phyloP scores from a whole-genome alignment of 1,140 invertebrate genomes.

The Contarinia nasturtii region DNA sequence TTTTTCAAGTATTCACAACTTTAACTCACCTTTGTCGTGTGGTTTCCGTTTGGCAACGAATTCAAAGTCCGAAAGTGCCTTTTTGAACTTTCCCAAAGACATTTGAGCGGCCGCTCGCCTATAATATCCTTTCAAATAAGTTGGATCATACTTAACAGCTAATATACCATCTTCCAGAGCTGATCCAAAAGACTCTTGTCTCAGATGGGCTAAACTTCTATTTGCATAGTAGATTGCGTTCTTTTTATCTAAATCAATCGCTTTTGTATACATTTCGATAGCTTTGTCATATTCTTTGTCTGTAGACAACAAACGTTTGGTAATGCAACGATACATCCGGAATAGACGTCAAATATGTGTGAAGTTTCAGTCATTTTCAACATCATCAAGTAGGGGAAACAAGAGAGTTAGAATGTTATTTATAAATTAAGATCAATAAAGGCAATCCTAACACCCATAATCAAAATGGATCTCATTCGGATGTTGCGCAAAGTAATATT shows the following conservation, averaged over 20 bases:
- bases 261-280: constrained; percentile 77
- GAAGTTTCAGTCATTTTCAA: constrained; percentile 6
- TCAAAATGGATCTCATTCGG: too few species aligned
- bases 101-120: constrained; percentile 89
- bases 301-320: constrained; percentile 38
- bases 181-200: constrained; percentile 83
- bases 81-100: constrained; percentile 93
- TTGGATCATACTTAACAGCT: constrained; percentile 74
- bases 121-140: constrained; percentile 88
- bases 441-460: too few species aligned
- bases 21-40: constrained; percentile 88
- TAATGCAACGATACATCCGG: not conserved
- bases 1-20: too few species aligned
- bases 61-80: constrained; percentile 92
- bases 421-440: too few species aligned
- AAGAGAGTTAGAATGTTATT: too few species aligned
- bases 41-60: constrained; percentile 77
- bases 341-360: not conserved
- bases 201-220: constrained; percentile 85
- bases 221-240: constrained; percentile 81
- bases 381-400: too few species aligned
- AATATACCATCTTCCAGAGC: constrained; percentile 78
- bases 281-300: constrained; percentile 79
- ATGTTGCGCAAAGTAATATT: too few species aligned
- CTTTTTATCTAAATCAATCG: constrained; percentile 69